Evolutionary conservation across 2,888 invertebrate genomes (phyloP).

Genomic region (Latheticus oryzae): DNA sequence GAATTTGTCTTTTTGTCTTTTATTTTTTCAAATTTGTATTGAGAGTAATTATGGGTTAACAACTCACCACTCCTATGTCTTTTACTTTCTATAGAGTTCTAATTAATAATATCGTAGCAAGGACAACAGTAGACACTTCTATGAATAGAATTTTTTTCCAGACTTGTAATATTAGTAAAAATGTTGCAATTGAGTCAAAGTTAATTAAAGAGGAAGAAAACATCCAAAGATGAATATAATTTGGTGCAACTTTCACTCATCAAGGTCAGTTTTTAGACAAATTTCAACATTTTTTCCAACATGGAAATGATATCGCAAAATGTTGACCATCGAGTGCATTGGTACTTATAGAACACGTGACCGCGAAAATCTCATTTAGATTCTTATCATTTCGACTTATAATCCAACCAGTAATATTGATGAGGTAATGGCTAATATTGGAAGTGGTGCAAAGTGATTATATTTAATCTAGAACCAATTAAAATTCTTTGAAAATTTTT

Average conservation of each 20-base stretch:
- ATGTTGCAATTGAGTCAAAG: neutral
- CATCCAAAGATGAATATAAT: conserved; percentile 11
- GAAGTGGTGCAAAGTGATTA: neutral
- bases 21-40: no score
- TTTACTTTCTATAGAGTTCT: conserved; percentile 36
- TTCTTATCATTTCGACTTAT: conserved; percentile 8
- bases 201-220: conserved; percentile 32
- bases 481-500: conserved; percentile 7
- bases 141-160: conserved; percentile 16
- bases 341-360: neutral
- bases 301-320: no score
- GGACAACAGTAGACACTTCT: conserved; percentile 26
- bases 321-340: no score
- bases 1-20: no score
- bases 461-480: conserved; percentile 15
- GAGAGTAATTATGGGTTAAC: conserved; percentile 14
- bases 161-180: no score
- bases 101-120: conserved; percentile 30
- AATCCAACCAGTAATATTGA: conserved; percentile 20
- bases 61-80: conserved; percentile 34
- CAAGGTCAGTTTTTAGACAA: conserved; percentile 22
- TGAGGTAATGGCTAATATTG: conserved; percentile 27
- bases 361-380: conserved; percentile 23
- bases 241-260: conserved; percentile 16
- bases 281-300: conserved; percentile 4